Percentiles rank a stretch among this genome's conserved stretches.
Evolutionary conservation across 2,113 vertebrate species (phyloP).

Genomic region (Ceuthmochares aereus): DNA sequence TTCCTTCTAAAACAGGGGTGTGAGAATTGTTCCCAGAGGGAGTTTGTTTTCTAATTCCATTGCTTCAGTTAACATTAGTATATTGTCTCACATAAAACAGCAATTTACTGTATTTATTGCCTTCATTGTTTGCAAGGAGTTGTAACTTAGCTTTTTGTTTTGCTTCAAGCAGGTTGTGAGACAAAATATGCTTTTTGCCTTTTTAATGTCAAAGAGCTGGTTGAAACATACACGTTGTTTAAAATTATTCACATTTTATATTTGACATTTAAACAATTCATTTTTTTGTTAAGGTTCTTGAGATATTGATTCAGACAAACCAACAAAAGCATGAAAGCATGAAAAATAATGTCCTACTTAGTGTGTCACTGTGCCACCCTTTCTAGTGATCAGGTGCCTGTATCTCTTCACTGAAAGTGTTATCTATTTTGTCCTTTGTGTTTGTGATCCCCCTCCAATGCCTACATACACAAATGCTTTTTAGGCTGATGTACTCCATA

Average conservation of each 20-base stretch:
- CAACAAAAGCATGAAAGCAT: background rate
- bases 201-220: conserved; percentile 37
- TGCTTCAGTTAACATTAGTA: conserved; percentile 70
- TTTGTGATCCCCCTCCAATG: background rate
- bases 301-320: background rate
- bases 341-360: background rate
- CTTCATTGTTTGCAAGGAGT: conserved; percentile 56
- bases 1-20: conserved; percentile 67
- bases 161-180: conserved; percentile 58
- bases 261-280: background rate
- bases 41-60: conserved; percentile 70
- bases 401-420: background rate
- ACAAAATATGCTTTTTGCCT: conserved; percentile 45
- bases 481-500: background rate
- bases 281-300: background rate
- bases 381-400: fast-evolving
- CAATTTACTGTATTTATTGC: conserved; percentile 74
- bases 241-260: conserved; percentile 41
- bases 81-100: conserved; percentile 71
- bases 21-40: conserved; percentile 74
- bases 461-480: background rate
- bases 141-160: conserved; percentile 61
- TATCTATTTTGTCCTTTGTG: background rate
- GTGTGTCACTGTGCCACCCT: background rate
- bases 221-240: conserved; percentile 37